Percentiles rank a stretch among this genome's conserved stretches.
Conservation (phyloP, 2,888 invertebrate species). For the Aphidius colemani region DNA sequence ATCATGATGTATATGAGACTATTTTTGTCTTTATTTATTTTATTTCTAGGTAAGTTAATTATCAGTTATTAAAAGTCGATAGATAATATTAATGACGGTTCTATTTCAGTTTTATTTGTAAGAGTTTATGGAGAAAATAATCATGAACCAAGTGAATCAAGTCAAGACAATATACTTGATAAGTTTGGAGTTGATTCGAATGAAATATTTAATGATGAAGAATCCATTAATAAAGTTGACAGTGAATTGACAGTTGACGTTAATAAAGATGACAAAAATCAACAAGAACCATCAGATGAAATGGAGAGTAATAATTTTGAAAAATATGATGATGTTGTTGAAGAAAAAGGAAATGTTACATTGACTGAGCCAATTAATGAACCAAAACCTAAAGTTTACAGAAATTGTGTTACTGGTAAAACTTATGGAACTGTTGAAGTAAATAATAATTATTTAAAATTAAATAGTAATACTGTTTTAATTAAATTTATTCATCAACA, state of each 20-base stretch:
- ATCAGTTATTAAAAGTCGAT: background rate
- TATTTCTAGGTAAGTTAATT: constrained; percentile 6
- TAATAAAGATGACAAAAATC: constrained; percentile 1
- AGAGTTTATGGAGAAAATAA: constrained; percentile 1
- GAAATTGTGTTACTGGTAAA: constrained; percentile 47
- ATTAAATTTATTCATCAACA: background rate
- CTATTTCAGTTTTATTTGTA: background rate
- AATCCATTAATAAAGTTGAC: background rate
- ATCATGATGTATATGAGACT: constrained; percentile 14
- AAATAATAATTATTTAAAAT: constrained; percentile 12
- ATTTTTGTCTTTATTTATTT: constrained; percentile 13
- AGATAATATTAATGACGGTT: background rate
- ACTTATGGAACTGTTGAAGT: constrained; percentile 55
- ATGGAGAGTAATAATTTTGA: background rate
- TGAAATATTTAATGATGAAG: background rate
- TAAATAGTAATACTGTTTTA: constrained; percentile 1
- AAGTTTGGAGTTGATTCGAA: background rate
- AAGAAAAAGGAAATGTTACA: constrained; percentile 28
- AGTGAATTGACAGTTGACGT: constrained; percentile 2
- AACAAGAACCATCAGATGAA: background rate
- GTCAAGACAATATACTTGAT: background rate
- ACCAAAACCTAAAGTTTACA: constrained; percentile 30
- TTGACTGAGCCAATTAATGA: constrained; percentile 24
- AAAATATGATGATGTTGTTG: background rate
- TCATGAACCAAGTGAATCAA: background rate